Conservation (phyloP, 2,797 vertebrate species). For the Loriculus beryllinus region DNA sequence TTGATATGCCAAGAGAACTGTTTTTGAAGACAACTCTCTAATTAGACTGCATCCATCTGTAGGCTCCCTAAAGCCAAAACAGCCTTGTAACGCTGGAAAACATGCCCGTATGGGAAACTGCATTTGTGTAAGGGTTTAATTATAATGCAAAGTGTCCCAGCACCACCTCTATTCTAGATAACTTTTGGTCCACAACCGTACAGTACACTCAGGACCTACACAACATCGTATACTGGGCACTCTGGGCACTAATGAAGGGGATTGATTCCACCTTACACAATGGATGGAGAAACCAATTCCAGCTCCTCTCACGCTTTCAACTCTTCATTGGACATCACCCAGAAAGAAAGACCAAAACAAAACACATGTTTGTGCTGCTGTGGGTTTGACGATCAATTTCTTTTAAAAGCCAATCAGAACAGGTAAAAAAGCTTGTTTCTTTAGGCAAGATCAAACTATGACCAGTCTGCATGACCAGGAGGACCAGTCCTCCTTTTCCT, state of each 20-base stretch:
- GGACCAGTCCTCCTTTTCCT: constrained; percentile 76
- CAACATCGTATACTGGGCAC: neutral
- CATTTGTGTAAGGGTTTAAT: constrained; percentile 28
- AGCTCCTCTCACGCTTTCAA: constrained; percentile 55
- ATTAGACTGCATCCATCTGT: neutral
- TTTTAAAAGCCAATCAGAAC: constrained; percentile 72
- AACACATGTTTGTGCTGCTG: constrained; percentile 71
- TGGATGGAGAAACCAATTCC: constrained; percentile 65
- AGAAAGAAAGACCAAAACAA: neutral
- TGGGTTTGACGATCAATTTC: constrained; percentile 81
- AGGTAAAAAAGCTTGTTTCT: constrained; percentile 69
- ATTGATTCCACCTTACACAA: constrained; percentile 53
- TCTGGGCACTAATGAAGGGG: constrained; percentile 20
- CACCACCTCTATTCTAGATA: constrained; percentile 16
- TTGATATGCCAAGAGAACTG: neutral
- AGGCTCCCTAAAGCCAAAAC: constrained; percentile 32
- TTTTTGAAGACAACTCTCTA: constrained; percentile 31
- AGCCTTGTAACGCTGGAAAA: constrained; percentile 30
- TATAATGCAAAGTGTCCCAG: constrained; percentile 30
- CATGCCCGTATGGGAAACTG: constrained; percentile 1
- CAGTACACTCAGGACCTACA: constrained; percentile 24
- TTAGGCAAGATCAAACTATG: constrained; percentile 71
- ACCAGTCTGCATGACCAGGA: constrained; percentile 71
- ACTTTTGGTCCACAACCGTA: constrained; percentile 41
- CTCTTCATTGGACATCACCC: constrained; percentile 30